Evolutionary conservation across 1,140 invertebrate species (phyloP), one percentile per base, ranked within the genome.

Genomic region (Archivesica marissinica): DNA sequence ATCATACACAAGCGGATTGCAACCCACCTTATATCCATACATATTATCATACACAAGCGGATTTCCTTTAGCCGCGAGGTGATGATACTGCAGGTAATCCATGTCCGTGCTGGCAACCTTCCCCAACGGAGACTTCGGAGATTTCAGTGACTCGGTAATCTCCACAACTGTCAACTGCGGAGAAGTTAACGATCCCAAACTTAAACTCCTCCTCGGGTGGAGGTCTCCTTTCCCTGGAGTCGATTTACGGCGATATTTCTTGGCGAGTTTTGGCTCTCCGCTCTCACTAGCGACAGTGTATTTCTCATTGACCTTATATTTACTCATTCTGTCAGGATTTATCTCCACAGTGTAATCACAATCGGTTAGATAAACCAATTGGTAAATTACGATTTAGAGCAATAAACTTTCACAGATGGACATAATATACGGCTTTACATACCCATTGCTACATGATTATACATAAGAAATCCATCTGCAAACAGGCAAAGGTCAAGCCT

Each of bases 1-100:
- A 56, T n/a, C 52, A 47, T 47, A 17, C 17, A 52, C 50, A 20
- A n/a, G n/a, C n/a, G n/a, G n/a, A n/a, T n/a, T 52, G 4, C 11
- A 77, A 80, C 77, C 39, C 41, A 80, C 77, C 77, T 80, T 80
- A 80, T 80, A 80, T 80, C 77, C 77, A 20, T 80, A 80, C 77
- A 80, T 80, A 80, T 80, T 80, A 80, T 80, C 77, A 52, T 68
- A 68, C 28, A 52, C 44, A 9, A 80, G 77, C 15, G 77, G 54
- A 44, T 52, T 80, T 2, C 77, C 64, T 28, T 80, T 80, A n/a
- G 77, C 47, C 2, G 39, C 44, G 23, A 77, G 75, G 44, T 77
- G 75, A 23, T 56, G 44, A 15, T 11, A 76, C 54, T 41, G 75
- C 28, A 77, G 61, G 7, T 56, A 52, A 61, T 77, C 54, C 35